A percentile compares a stretch with the other conserved stretches of the same genome.
Evolutionary conservation across 1,140 invertebrate species (phyloP).

Genomic region (Orchesella cincta): DNA sequence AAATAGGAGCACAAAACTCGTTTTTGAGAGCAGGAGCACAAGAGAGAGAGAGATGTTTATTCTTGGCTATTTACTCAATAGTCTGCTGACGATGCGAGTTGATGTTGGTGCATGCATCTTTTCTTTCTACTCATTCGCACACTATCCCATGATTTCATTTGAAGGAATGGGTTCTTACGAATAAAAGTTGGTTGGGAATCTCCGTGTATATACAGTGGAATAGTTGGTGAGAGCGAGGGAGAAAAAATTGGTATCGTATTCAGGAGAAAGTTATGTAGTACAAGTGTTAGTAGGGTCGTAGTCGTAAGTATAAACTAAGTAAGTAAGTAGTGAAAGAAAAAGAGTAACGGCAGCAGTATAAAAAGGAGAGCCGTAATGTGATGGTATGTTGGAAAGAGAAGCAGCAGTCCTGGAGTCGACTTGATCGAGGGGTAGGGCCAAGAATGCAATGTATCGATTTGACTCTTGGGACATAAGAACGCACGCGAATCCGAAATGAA

Average conservation of each 20-base stretch:
- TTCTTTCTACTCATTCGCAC: no score
- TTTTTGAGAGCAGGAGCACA: no score
- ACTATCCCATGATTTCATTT: no score
- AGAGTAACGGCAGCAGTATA: not conserved
- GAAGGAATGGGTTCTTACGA: no score
- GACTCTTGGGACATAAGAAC: slow-evolving; percentile 49
- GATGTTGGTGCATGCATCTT: no score
- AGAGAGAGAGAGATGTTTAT: no score
- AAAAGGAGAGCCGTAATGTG: not conserved
- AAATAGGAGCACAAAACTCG: no score
- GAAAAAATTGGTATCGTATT: not conserved
- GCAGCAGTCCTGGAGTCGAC: slow-evolving; percentile 1
- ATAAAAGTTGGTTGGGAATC: no score
- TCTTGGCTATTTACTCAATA: no score
- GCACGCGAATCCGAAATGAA: slow-evolving; percentile 47
- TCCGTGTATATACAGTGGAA: no score
- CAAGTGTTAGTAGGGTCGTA: not conserved
- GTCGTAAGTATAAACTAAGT: not conserved
- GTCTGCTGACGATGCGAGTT: no score
- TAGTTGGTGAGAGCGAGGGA: not conserved
- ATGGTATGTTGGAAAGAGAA: not conserved
- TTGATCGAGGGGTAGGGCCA: slow-evolving; percentile 34
- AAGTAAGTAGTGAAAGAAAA: slow-evolving; percentile 12
- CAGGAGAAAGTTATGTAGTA: not conserved
- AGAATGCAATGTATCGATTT: slow-evolving; percentile 49